Percentiles rank a stretch among this genome's conserved stretches.
Conservation (phyloP, 2,113 vertebrate species). For the Progne subis region DNA sequence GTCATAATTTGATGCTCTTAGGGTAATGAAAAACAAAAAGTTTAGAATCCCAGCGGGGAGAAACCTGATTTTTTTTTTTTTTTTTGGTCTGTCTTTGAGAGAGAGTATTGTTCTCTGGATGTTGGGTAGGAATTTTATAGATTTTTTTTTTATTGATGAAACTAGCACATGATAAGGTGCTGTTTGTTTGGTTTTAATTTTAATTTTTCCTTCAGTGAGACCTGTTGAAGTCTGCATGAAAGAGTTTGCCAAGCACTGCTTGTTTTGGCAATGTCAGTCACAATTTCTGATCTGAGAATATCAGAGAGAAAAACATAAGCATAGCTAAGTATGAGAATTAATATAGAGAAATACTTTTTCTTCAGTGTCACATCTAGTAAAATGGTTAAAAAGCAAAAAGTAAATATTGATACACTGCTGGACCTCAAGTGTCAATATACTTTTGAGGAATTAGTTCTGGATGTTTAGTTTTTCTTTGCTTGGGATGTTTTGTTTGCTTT, state of each 20-base stretch:
- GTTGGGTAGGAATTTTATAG: not conserved
- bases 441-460: not conserved
- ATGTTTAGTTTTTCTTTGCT: not conserved
- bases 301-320: not conserved
- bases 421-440: not conserved
- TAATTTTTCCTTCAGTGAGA: not conserved
- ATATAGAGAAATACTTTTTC: not conserved
- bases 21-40: not conserved
- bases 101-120: not conserved
- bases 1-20: not conserved
- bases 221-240: not conserved
- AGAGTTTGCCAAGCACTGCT: not conserved
- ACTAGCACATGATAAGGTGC: not conserved
- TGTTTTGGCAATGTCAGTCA: not conserved
- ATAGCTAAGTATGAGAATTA: not conserved
- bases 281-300: not conserved
- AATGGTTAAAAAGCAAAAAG: not conserved
- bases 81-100: not conserved
- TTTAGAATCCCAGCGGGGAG: not conserved
- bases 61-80: not conserved
- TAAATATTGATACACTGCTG: not conserved
- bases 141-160: not conserved
- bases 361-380: not conserved
- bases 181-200: not conserved
- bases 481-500: not conserved